Percentiles rank a stretch among this genome's conserved stretches.
phyloP scores from a whole-genome alignment of 2,888 invertebrate genomes.

The Polylopha cassiicola region DNA sequence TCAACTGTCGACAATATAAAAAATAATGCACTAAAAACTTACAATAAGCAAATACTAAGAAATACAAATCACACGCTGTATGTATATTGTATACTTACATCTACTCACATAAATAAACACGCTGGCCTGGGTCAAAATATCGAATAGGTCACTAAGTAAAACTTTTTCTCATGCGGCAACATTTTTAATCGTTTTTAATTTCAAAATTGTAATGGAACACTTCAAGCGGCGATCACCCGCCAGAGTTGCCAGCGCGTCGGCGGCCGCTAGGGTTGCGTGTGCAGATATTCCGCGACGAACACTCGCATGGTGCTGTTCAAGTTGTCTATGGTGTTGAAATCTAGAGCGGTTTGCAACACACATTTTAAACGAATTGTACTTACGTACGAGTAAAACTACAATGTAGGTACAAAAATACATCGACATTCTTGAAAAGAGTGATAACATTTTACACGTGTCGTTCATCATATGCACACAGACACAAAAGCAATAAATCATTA shows the following conservation, averaged over 20 bases:
- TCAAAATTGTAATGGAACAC: conserved; percentile 10
- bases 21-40: no score
- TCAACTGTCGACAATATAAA: no score
- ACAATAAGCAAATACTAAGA: background rate
- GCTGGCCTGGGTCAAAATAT: no score
- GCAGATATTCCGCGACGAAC: conserved; percentile 91
- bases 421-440: no score
- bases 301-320: conserved; percentile 92
- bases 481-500: no score
- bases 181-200: background rate
- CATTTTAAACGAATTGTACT: no score
- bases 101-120: conserved; percentile 1
- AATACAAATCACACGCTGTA: background rate
- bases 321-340: conserved; percentile 90
- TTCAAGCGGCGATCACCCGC: conserved; percentile 19
- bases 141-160: background rate
- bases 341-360: conserved; percentile 82
- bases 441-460: no score
- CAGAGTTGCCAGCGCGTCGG: conserved; percentile 19
- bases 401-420: no score
- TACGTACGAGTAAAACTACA: no score
- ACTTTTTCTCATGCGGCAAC: background rate
- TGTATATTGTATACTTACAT: background rate
- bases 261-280: conserved; percentile 57
- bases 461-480: no score